phyloP scores from a whole-genome alignment of 2,113 vertebrate species.

The Pogonocichla stellata region DNA sequence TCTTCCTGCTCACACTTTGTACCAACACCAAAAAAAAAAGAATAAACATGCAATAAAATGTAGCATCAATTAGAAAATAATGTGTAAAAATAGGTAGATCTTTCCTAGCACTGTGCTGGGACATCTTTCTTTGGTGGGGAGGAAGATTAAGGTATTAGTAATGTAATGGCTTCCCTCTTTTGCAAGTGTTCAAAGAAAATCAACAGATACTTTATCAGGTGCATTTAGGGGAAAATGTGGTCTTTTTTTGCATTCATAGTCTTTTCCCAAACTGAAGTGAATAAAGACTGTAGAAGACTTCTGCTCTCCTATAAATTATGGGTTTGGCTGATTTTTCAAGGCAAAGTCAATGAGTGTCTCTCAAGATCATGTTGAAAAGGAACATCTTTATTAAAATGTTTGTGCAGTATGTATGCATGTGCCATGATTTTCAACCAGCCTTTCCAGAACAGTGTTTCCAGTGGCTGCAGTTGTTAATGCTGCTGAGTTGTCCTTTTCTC shows the following conservation, averaged over 20 bases:
- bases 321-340: not conserved
- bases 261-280: not conserved
- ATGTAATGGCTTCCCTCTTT: not conserved
- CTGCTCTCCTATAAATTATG: not conserved
- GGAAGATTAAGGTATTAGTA: not conserved
- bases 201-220: not conserved
- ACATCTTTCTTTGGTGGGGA: not conserved
- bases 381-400: not conserved
- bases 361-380: not conserved
- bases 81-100: not conserved
- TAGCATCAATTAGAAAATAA: conserved; percentile 44
- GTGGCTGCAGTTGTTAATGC: not conserved
- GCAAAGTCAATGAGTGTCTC: not conserved
- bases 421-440: not conserved
- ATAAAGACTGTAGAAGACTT: not conserved
- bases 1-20: conserved; percentile 35
- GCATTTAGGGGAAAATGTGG: not conserved
- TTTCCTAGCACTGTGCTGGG: not conserved
- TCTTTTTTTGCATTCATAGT: not conserved
- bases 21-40: conserved; percentile 2
- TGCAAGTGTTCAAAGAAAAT: not conserved
- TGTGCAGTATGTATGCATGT: not conserved
- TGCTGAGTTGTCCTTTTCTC: not conserved
- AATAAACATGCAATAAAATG: conserved; percentile 52
- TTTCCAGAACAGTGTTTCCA: not conserved